Percentiles rank a stretch among this genome's conserved stretches.
These are phyloP conservation scores for Ceratitis capitata DNA, from an alignment of 1,140 invertebrate genomes.

Conservation along the genomic window DNA sequence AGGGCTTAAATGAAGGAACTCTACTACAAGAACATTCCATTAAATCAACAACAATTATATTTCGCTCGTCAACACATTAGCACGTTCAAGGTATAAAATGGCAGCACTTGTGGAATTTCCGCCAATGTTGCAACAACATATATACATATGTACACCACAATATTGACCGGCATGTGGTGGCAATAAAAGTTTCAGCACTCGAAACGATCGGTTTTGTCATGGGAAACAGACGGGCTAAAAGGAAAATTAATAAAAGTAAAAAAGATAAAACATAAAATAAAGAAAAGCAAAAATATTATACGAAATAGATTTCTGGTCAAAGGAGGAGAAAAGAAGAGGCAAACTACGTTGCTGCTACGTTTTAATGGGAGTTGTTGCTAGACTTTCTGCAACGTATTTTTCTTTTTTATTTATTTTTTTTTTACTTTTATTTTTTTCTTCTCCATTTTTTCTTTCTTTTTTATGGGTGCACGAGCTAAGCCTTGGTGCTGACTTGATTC, in stretches of 20 bases:
- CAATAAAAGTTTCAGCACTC: conserved; percentile 18
- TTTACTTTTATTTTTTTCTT: too few species aligned
- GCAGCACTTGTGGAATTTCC: neutral
- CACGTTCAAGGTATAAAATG: neutral
- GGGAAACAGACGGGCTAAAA: neutral
- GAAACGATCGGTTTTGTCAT: neutral
- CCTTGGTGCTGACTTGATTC: conserved; percentile 22
- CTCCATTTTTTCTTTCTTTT: too few species aligned
- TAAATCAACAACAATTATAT: too few species aligned
- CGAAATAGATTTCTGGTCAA: neutral
- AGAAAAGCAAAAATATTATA: neutral
- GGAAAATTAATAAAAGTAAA: neutral
- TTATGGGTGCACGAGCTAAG: neutral
- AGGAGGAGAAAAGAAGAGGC: neutral
- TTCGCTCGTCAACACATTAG: neutral
- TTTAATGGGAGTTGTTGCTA: neutral
- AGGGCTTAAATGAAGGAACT: too few species aligned
- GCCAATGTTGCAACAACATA: conserved; percentile 3
- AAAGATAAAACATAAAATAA: neutral
- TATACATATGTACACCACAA: neutral
- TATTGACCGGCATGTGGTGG: neutral
- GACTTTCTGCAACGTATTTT: neutral
- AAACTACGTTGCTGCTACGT: neutral
- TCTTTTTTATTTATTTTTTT: neutral
- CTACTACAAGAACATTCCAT: too few species aligned